Percentiles rank a stretch among this genome's conserved stretches.
phyloP scores from a whole-genome alignment of 2,797 vertebrate genomes.

The Triplophysa bombifrons region DNA sequence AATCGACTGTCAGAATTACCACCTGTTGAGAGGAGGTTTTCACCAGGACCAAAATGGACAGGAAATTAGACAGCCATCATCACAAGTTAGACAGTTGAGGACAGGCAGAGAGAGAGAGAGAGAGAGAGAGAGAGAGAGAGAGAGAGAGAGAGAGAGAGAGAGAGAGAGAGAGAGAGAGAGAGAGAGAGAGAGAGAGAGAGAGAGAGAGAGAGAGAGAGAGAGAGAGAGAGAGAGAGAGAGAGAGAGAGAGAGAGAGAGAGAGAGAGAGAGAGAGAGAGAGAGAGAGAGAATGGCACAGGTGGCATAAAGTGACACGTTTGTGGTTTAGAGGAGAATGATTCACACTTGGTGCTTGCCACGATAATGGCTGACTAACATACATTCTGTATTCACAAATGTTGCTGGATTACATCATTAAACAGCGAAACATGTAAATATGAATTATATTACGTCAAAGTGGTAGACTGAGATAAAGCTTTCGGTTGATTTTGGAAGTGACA shows the following conservation, averaged over 20 bases:
- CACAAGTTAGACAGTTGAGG: slow-evolving; percentile 37
- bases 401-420: neutral
- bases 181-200: neutral
- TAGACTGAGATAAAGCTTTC: neutral
- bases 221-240: too few species aligned
- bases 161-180: too few species aligned
- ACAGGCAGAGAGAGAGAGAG: slow-evolving; percentile 13
- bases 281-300: slow-evolving; percentile 33
- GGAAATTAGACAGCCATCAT: slow-evolving; percentile 65
- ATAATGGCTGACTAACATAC: slow-evolving; percentile 9
- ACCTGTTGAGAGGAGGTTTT: slow-evolving; percentile 77
- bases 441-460: neutral
- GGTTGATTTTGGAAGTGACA: neutral
- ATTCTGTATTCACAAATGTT: neutral
- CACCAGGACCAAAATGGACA: slow-evolving; percentile 68
- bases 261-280: neutral
- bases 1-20: slow-evolving; percentile 98
- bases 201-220: neutral
- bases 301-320: slow-evolving; percentile 18
- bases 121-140: too few species aligned
- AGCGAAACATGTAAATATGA: neutral
- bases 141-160: too few species aligned
- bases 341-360: slow-evolving; percentile 1
- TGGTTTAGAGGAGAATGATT: slow-evolving; percentile 11
- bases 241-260: too few species aligned